phyloP scores from a whole-genome alignment of 1,140 invertebrate species.

The Papilio helenus region DNA sequence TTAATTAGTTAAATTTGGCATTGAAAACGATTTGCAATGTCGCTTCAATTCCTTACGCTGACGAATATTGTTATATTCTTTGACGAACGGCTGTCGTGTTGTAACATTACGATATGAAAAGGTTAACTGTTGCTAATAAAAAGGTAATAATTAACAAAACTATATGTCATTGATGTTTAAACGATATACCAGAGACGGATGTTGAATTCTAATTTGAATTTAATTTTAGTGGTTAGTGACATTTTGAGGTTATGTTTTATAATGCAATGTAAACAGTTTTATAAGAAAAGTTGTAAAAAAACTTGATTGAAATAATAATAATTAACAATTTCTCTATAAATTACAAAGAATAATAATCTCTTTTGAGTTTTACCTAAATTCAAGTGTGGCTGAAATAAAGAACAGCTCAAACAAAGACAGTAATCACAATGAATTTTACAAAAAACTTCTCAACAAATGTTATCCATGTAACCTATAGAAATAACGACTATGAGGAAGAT shows the following conservation, averaged over 20 bases:
- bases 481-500: background rate
- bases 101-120: conserved; percentile 11
- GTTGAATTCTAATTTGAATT: background rate
- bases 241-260: background rate
- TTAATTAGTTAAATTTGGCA: conserved; percentile 2
- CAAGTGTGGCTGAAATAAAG: background rate
- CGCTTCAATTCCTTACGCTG: background rate
- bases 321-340: too few species aligned
- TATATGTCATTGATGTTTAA: background rate
- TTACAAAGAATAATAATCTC: too few species aligned
- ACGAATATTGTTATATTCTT: background rate
- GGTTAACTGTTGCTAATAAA: conserved; percentile 20
- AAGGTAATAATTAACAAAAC: background rate
- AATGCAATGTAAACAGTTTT: too few species aligned
- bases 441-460: background rate
- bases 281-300: too few species aligned
- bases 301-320: too few species aligned
- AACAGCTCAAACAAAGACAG: background rate
- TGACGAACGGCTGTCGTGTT: background rate
- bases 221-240: background rate
- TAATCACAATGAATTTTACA: background rate
- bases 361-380: too few species aligned
- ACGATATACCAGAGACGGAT: background rate
- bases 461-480: background rate
- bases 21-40: background rate